Conservation (phyloP, 2,113 vertebrate genomes). For the Hyaena hyaena region DNA sequence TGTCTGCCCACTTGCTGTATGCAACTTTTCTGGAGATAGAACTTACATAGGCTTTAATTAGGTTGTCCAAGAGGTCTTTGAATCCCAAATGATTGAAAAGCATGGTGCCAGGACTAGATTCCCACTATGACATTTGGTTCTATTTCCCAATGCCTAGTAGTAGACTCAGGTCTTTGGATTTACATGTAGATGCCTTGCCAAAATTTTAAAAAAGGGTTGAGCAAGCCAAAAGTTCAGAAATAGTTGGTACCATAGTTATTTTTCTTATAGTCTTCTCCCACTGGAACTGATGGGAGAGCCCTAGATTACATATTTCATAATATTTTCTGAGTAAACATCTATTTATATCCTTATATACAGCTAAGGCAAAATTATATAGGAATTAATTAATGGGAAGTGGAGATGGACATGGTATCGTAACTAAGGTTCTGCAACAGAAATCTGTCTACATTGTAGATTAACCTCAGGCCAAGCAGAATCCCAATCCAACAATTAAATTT, state of each 20-base stretch:
- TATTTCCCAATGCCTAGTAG: background rate
- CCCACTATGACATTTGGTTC: background rate
- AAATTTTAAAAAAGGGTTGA: background rate
- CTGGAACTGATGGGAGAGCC: background rate
- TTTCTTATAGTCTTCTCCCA: background rate
- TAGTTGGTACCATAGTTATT: background rate
- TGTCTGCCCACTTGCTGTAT: too few relatives aligned
- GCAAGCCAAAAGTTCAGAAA: background rate
- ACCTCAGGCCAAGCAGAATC: background rate
- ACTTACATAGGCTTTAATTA: background rate
- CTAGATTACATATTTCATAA: background rate
- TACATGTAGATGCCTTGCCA: background rate
- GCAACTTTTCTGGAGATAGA: background rate
- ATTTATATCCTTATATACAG: background rate
- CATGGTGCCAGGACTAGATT: background rate
- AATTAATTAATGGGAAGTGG: background rate
- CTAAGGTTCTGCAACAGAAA: background rate
- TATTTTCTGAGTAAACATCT: background rate
- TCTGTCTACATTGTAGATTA: background rate
- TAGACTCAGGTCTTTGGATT: background rate
- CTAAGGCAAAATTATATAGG: background rate
- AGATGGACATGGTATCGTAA: background rate
- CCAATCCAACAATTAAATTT: background rate
- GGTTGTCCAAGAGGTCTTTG: background rate
- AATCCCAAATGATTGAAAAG: background rate